Percentiles rank a stretch among this genome's conserved stretches.
These are phyloP conservation scores for Coregonus suidteri DNA, from an alignment of 2,797 vertebrate genomes.

Conservation along the genomic window DNA sequence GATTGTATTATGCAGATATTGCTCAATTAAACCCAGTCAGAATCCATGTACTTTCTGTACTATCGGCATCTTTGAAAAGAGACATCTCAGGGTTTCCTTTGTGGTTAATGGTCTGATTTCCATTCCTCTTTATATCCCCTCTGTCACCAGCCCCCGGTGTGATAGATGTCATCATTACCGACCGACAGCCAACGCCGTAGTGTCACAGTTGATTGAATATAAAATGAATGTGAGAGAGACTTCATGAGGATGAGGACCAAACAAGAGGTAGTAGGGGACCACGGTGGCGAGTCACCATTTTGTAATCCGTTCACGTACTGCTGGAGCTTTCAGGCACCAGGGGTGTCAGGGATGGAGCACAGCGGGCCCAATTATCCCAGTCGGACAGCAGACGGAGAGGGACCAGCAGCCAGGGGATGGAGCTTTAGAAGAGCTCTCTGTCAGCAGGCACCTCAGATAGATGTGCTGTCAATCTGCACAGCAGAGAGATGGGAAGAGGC, in stretches of 20 bases:
- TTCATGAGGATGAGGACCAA: slow-evolving; percentile 47
- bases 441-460: slow-evolving; percentile 54
- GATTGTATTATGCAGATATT: slow-evolving; percentile 30
- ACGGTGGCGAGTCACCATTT: slow-evolving; percentile 44
- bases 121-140: slow-evolving; percentile 47
- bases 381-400: slow-evolving; percentile 52
- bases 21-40: slow-evolving; percentile 29
- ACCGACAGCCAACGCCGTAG: slow-evolving; percentile 24
- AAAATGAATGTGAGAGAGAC: slow-evolving; percentile 57
- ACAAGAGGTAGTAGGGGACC: slow-evolving; percentile 25
- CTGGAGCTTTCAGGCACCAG: slow-evolving; percentile 52
- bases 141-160: slow-evolving; percentile 42
- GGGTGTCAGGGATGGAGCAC: slow-evolving; percentile 54
- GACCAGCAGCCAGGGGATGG: slow-evolving; percentile 51
- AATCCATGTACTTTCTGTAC: slow-evolving; percentile 11
- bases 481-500: slow-evolving; percentile 8
- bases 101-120: slow-evolving; percentile 53
- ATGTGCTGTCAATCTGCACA: slow-evolving; percentile 39
- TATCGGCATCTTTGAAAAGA: slow-evolving; percentile 14
- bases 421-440: slow-evolving; percentile 52
- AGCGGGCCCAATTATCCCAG: slow-evolving; percentile 71
- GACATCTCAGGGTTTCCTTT: slow-evolving; percentile 36
- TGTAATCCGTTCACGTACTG: slow-evolving; percentile 51
- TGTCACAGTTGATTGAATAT: slow-evolving; percentile 53
- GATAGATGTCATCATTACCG: slow-evolving; percentile 65